Evolutionary conservation across 2,888 invertebrate genomes (phyloP), one percentile per base, ranked within the genome.

Genomic region (Malthinus flaveolus): DNA sequence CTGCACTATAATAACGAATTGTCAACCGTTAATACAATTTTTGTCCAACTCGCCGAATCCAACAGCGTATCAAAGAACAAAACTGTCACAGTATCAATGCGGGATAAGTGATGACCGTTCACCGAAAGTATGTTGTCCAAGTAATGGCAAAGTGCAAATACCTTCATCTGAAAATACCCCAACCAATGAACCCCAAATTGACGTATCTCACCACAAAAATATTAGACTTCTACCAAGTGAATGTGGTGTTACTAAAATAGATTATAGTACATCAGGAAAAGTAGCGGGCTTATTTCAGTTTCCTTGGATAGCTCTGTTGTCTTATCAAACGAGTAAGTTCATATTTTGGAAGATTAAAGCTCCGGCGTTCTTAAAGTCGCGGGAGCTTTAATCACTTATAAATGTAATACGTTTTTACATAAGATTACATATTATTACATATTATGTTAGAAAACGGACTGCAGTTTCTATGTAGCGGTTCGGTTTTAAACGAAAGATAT

Each of bases 241-340:
- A 3, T 37, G 37, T 37, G 37, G 37, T 3, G 11, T 34, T 2
- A 37, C 7, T 5, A 3, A 1, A 5, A 7, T 37, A 8, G 9
- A 1, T 2, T 9, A 12, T 7, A 12, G 37, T 12, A 8, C 4
- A 1, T 9, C 8, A 8, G 49, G 51, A 5, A 32, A 32, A 7
- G 10, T 11, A 11, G 42, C 42, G 1, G 33, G 6, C 0, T 72
- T 88, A 1, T 83, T 80, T 31, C 87, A 90, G 67, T 88, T 84
- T 78, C 91, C 90, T 0, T 91, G 90, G 90, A 87, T 91, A 88
- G 89, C 86, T 0, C 76, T 90, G 2, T 74, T 91, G 13, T 83
- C 84, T 1, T 91, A 89, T 61, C 63, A 71, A 11, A 73, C 71
- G 35, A 66, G 75, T 59, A 34, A 54, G 1, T 59, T n/a, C n/a